These are phyloP conservation scores for Drosophila kepulauana DNA, from an alignment of 1,140 invertebrate genomes.

Conservation along the genomic window DNA sequence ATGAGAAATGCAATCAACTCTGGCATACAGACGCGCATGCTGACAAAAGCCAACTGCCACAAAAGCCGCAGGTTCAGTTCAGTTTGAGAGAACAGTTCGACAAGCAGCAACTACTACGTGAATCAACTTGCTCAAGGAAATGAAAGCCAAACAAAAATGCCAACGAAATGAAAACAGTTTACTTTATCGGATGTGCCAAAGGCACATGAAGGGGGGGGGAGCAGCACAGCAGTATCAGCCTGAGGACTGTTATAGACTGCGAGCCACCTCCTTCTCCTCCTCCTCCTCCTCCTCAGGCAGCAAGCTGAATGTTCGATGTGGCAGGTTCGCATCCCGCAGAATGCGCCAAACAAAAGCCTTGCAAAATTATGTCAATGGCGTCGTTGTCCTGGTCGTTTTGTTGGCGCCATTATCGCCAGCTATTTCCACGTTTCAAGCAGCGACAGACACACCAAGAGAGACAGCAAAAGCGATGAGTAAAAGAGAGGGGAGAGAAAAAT, in stretches of 20 bases:
- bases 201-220: not conserved
- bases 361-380: slow-evolving; percentile 71
- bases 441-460: slow-evolving; percentile 5
- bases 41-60: slow-evolving; percentile 16
- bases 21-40: not conserved
- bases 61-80: slow-evolving; percentile 31
- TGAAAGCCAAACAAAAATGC: slow-evolving; percentile 63
- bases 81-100: slow-evolving; percentile 24
- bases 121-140: slow-evolving; percentile 56
- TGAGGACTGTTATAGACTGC: slow-evolving; percentile 1
- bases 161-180: slow-evolving; percentile 45
- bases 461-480: not conserved
- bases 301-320: not conserved
- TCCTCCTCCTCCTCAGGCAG: not conserved
- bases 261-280: not conserved
- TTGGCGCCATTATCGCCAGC: slow-evolving; percentile 40
- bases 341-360: slow-evolving; percentile 56
- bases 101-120: slow-evolving; percentile 28
- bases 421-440: slow-evolving; percentile 34
- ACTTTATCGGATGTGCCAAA: slow-evolving; percentile 33
- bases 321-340: not conserved
- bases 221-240: not conserved
- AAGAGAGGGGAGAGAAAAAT: not conserved
- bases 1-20: slow-evolving; percentile 14
- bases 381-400: slow-evolving; percentile 56